Evolutionary conservation across 2,888 invertebrate genomes (phyloP), one percentile per base, ranked within the genome.

Genomic region (Thera britannica): DNA sequence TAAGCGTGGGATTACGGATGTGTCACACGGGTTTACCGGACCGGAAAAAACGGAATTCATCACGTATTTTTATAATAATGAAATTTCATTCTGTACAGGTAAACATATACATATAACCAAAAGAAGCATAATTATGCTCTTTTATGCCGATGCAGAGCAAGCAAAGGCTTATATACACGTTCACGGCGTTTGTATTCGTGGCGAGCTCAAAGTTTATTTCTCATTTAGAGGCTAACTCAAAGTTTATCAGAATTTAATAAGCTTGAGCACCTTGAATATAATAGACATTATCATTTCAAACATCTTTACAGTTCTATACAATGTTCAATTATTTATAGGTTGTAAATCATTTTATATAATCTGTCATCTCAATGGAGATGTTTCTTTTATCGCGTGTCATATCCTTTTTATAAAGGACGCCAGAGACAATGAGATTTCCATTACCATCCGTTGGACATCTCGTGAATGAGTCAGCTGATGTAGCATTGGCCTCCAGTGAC

Each of bases 401-500:
- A 68, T 67, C 62, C 62, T 65, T 63, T 70, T 68, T 63, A 67
- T 86, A 84, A 86, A 86, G 84, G 85, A 87, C 62, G 82, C 77
- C 75, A 81, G 83, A 85, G 85, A 90, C 91, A 92, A 92, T 91
- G 84, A 84, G 80, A 87, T 90, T 89, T 85, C 87, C 88, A 86
- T 86, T 88, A 86, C 82, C 86, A 83, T 81, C 78, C 79, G 75
- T 65, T 72, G 65, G 7, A 8, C 4, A 7, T 46, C 44, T 54
- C 44, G 75, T 86, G 83, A 86, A 87, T 93, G 93, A 93, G 89
- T 92, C 92, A 92, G 90, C 90, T 89, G 88, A 85, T 90, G 90
- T 87, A 83, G 89, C 90, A 89, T 87, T 82, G 83, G 84, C 85
- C 81, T 80, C 78, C 73, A 74, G 81, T 93, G 90, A 93, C 79